Evolutionary conservation across 2,888 invertebrate genomes (phyloP).

Genomic region (Apomyelois bistriatella): DNA sequence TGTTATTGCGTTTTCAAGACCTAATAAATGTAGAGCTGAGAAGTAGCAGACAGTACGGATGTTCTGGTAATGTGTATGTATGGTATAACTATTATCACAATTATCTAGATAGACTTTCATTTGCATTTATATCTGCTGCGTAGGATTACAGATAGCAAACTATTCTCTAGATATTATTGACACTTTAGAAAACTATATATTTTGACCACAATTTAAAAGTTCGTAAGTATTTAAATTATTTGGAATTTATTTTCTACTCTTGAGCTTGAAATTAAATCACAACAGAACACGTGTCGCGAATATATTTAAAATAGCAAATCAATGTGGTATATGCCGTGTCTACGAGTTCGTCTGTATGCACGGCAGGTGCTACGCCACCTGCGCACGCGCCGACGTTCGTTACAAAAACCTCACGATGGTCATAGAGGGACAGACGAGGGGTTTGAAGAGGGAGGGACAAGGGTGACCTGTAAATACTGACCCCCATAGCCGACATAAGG

Average conservation of each 20-base stretch:
- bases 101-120: too few species aligned
- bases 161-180: too few species aligned
- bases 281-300: not conserved
- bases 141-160: too few species aligned
- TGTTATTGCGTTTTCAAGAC: conserved; percentile 54
- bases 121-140: too few species aligned
- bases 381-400: conserved; percentile 69
- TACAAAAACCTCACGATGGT: conserved; percentile 62
- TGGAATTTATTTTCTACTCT: too few species aligned
- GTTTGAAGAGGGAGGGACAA: conserved; percentile 12
- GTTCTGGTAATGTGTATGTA: too few species aligned
- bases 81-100: too few species aligned
- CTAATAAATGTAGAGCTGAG: conserved; percentile 38
- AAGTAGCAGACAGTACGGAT: conserved; percentile 30
- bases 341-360: conserved; percentile 51
- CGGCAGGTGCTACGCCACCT: conserved; percentile 78
- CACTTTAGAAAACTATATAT: too few species aligned
- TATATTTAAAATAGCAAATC: conserved; percentile 34
- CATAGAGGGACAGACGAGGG: conserved; percentile 32
- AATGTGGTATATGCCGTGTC: conserved; percentile 57
- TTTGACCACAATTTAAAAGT: too few species aligned
- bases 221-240: too few species aligned
- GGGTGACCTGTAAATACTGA: conserved; percentile 28
- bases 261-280: not conserved
- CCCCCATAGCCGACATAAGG: conserved; percentile 43